These are phyloP conservation scores for Conus canariensis DNA, from an alignment of 2,888 invertebrate species.

Conservation along the genomic window DNA sequence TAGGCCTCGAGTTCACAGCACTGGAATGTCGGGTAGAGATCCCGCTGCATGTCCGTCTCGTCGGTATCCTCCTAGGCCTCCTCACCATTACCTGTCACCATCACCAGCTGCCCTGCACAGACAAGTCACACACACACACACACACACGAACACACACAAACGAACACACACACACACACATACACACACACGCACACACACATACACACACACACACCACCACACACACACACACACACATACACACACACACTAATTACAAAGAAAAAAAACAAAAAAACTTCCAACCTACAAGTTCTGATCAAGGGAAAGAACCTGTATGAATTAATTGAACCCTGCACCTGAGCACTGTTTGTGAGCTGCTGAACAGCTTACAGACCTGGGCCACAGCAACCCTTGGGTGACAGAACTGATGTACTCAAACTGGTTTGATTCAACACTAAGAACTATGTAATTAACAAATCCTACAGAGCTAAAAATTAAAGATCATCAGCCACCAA, in stretches of 20 bases:
- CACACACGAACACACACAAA: not conserved
- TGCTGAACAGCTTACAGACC: no score
- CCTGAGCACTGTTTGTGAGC: no score
- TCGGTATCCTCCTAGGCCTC: slow-evolving; percentile 27
- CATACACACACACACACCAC: not conserved
- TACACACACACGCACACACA: not conserved
- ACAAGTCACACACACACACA: not conserved
- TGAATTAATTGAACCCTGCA: no score
- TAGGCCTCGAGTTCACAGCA: not conserved
- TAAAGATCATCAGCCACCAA: no score
- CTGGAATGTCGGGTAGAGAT: not conserved
- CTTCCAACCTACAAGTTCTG: no score
- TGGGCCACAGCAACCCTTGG: no score
- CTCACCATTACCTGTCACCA: slow-evolving; percentile 46
- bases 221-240: not conserved
- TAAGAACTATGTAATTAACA: no score
- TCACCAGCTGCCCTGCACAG: slow-evolving; percentile 47
- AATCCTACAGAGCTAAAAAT: no score
- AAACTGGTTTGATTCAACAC: no score
- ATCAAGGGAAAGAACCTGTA: no score
- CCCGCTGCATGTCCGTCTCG: not conserved
- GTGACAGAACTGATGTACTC: no score
- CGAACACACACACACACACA: not conserved
- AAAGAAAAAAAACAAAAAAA: no score
- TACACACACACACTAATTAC: not conserved